Percentiles rank a stretch among this genome's conserved stretches.
These are phyloP conservation scores for Morinoia aosen DNA, from an alignment of 2,888 invertebrate species.

Conservation along the genomic window DNA sequence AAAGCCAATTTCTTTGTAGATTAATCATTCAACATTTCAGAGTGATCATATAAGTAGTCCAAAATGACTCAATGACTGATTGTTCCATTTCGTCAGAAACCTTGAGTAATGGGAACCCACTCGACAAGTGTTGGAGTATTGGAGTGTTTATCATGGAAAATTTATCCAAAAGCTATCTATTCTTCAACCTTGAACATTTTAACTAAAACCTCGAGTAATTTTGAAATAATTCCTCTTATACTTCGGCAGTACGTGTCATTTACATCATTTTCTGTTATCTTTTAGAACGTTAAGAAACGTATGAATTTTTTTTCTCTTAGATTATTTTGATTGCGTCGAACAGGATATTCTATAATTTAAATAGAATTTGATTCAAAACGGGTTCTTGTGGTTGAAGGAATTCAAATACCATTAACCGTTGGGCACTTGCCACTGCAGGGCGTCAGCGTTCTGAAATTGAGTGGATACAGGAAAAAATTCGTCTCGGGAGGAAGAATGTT, in stretches of 20 bases:
- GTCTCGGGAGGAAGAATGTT: background rate
- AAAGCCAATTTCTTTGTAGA: background rate
- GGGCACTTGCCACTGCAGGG: background rate
- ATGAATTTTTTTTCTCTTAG: background rate
- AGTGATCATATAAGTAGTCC: background rate
- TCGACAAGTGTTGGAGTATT: too few relatives aligned
- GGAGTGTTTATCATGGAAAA: too few relatives aligned
- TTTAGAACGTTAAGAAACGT: too few relatives aligned
- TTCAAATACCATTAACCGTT: background rate
- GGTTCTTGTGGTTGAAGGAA: background rate
- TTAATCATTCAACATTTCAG: background rate
- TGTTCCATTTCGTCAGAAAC: background rate
- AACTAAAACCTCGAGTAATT: too few relatives aligned
- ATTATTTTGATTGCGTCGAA: background rate
- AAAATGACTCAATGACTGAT: background rate
- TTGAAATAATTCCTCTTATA: too few relatives aligned
- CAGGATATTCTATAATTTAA: background rate
- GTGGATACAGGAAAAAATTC: background rate
- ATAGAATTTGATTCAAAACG: background rate
- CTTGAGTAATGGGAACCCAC: too few relatives aligned
- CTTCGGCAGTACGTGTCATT: too few relatives aligned
- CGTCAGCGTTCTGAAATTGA: background rate
- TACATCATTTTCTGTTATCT: too few relatives aligned
- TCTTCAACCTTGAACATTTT: too few relatives aligned
- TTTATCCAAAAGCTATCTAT: too few relatives aligned